Conservation (phyloP, 2,797 vertebrate species). For the Linurgus olivaceus region DNA sequence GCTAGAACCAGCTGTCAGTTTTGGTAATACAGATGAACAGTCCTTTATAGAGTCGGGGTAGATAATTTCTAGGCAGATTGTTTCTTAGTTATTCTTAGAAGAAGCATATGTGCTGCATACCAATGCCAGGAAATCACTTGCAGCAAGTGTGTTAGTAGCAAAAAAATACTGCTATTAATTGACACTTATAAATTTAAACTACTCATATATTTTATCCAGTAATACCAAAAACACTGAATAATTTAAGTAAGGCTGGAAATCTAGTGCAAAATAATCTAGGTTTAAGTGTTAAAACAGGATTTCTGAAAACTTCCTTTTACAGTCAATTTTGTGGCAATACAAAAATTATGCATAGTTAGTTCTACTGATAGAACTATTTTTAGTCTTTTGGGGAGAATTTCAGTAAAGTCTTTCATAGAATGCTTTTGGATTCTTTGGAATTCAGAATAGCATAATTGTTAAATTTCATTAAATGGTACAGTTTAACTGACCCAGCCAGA, state of each 20-base stretch:
- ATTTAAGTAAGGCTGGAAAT: neutral
- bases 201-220: neutral
- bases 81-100: constrained; percentile 72
- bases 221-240: neutral
- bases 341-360: neutral
- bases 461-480: neutral
- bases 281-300: neutral
- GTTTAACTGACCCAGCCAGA: neutral
- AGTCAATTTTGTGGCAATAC: neutral
- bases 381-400: neutral
- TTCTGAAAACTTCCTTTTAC: neutral
- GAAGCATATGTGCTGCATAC: constrained; percentile 58
- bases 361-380: neutral
- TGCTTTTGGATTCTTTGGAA: neutral
- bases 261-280: neutral
- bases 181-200: neutral
- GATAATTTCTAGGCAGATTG: constrained; percentile 68
- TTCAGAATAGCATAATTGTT: neutral
- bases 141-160: constrained; percentile 2
- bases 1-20: constrained; percentile 37
- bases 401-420: neutral
- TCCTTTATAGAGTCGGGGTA: constrained; percentile 29
- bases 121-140: constrained; percentile 65
- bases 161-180: constrained; percentile 11
- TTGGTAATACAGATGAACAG: constrained; percentile 20